phyloP scores from a whole-genome alignment of 2,888 invertebrate genomes.

The Pandemis cinnamomeana region DNA sequence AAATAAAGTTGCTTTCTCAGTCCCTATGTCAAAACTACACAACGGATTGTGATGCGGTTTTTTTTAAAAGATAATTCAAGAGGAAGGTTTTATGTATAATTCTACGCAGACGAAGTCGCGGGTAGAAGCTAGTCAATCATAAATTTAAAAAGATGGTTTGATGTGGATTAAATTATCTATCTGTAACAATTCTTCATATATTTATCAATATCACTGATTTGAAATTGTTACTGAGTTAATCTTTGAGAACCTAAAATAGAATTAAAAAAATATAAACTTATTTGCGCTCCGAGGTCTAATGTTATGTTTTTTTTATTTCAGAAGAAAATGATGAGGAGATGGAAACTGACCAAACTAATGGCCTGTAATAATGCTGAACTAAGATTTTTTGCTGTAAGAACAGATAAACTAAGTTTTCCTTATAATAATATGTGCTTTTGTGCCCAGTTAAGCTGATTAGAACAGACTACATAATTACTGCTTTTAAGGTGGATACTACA shows the following conservation, averaged over 20 bases:
- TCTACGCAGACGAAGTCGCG: too few species aligned
- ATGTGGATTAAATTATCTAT: not conserved
- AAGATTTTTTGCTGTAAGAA: conserved; percentile 57
- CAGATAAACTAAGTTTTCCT: conserved; percentile 51
- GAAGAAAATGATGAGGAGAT: conserved; percentile 80
- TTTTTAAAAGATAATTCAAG: too few species aligned
- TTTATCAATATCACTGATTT: too few species aligned
- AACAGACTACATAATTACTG: conserved; percentile 58
- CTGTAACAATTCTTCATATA: not conserved
- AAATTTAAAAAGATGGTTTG: not conserved
- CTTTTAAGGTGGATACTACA: conserved; percentile 68
- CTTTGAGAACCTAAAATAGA: too few species aligned
- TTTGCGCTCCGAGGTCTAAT: not conserved
- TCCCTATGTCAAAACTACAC: too few species aligned
- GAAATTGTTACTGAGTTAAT: too few species aligned
- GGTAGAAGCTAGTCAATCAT: too few species aligned
- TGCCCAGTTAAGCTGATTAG: conserved; percentile 63
- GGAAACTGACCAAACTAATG: conserved; percentile 76
- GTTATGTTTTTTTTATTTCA: conserved; percentile 63
- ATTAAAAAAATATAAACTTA: not conserved
- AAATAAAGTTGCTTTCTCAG: too few species aligned
- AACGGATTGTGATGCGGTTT: too few species aligned
- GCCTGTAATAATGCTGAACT: conserved; percentile 55
- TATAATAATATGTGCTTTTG: conserved; percentile 37
- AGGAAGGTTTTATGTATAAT: too few species aligned